A percentile compares a stretch with the other conserved stretches of the same genome.
Conservation (phyloP, 2,113 vertebrate species). For the Zosterops lateralis region DNA sequence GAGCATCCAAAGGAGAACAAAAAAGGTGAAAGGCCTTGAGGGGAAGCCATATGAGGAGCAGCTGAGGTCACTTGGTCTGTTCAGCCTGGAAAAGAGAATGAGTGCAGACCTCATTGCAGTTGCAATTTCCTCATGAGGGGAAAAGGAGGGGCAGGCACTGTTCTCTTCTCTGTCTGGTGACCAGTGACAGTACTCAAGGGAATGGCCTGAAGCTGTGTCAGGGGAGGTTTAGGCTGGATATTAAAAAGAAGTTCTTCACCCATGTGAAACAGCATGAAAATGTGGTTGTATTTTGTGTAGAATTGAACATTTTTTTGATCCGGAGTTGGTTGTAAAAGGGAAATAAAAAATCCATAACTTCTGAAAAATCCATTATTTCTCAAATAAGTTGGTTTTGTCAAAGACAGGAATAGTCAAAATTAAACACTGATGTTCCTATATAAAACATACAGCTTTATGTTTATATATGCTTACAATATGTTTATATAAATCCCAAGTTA, state of each 20-base stretch:
- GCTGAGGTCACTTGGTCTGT: not conserved
- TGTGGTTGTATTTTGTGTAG: not conserved
- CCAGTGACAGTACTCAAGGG: not conserved
- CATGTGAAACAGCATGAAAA: not conserved
- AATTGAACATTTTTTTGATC: not conserved
- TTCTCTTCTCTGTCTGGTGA: not conserved
- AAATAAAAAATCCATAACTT: not conserved
- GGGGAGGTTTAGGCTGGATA: not conserved
- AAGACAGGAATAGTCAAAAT: not conserved
- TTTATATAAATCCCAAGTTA: not conserved
- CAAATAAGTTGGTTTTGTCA: not conserved
- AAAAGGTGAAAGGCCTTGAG: too few relatives aligned
- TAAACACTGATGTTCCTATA: not conserved
- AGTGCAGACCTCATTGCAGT: not conserved
- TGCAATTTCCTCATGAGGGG: not conserved
- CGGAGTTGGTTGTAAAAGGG: not conserved
- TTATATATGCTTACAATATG: not conserved
- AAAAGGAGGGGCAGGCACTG: not conserved
- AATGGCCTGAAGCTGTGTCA: not conserved
- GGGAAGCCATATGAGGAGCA: fast-evolving
- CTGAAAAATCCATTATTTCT: not conserved
- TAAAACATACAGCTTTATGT: not conserved
- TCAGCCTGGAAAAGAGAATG: not conserved
- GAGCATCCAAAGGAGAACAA: not conserved
- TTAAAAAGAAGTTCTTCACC: not conserved